These are phyloP conservation scores for Bombyx mandarina DNA, from an alignment of 1,140 invertebrate genomes.

Conservation along the genomic window DNA sequence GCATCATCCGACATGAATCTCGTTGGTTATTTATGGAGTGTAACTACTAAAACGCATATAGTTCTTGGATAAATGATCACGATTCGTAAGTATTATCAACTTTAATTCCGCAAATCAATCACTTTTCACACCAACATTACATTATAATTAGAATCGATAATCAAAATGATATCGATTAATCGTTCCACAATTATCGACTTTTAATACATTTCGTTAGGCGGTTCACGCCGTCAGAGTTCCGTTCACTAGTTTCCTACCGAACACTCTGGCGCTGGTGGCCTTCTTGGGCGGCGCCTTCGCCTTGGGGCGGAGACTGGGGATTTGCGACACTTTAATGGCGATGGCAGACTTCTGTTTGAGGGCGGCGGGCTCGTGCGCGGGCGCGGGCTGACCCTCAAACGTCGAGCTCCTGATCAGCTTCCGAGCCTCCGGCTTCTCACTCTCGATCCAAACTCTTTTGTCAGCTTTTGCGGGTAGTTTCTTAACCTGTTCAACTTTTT, in stretches of 20 bases:
- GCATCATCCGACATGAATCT: too few species aligned
- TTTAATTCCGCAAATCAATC: too few species aligned
- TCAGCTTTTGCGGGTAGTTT: slow-evolving; percentile 74
- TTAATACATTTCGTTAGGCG: too few species aligned
- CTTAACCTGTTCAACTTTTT: slow-evolving; percentile 84
- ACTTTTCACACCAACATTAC: too few species aligned
- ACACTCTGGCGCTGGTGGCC: slow-evolving; percentile 28
- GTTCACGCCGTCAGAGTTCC: slow-evolving; percentile 35
- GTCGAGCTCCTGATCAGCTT: slow-evolving; percentile 78
- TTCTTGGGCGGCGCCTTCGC: slow-evolving; percentile 26
- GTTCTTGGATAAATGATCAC: too few species aligned
- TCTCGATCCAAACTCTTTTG: slow-evolving; percentile 75
- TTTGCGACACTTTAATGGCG: slow-evolving; percentile 57
- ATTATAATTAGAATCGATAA: too few species aligned
- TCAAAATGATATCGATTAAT: too few species aligned
- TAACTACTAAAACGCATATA: too few species aligned
- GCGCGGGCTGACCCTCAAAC: slow-evolving; percentile 76
- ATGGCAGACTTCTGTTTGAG: slow-evolving; percentile 65
- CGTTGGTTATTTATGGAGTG: too few species aligned
- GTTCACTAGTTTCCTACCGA: slow-evolving; percentile 35
- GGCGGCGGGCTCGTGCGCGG: slow-evolving; percentile 30
- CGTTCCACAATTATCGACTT: too few species aligned
- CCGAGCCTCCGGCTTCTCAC: slow-evolving; percentile 51
- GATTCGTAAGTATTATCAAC: too few species aligned
- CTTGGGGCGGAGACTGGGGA: slow-evolving; percentile 46